Evolutionary conservation across 1,140 invertebrate genomes (phyloP), one percentile per base, ranked within the genome.

Genomic region (Metaphire vulgaris): DNA sequence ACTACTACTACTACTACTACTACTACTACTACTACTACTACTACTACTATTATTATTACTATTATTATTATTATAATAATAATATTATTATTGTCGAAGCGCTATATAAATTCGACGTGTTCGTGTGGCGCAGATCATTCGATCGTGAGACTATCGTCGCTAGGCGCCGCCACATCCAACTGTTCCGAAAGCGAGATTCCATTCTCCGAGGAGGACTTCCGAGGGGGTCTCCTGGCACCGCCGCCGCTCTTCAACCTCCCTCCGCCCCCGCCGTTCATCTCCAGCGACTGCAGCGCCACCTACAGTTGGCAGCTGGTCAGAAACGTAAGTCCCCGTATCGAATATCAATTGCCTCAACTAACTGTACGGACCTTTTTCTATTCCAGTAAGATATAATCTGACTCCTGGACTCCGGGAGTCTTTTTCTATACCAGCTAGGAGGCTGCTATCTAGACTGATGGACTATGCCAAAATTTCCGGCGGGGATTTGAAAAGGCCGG

Each of bases 251-350:
- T 71, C 69, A 71, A 29, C 28, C 30, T 71, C 0, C 69, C 69
- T 1, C 69, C 69, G 26, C 69, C 69, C 0, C 69, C 69, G 26
- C 69, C 69, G 21, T 71, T 71, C 69, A 71, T 71, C 26, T 32
- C 69, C 1, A 31, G 33, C 6, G 69, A 71, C 69, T 71, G 69
- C 32, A 31, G 69, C 29, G 21, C 1, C 30, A 33, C 33, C 28
- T 71, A 71, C 69, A 71, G 30, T 0, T 71, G 69, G 69, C 69
- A 71, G 30, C 28, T 71, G 26, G 69, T 71, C 29, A 71, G 33
- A 31, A 71, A 71, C n/a, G 69, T 71, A 0, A 71, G 67, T 30
- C 26, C 2, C 33, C 31, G 16, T 1, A 28, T 68, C 16, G 67
- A 21, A 2, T 68, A 2, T 21, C 2, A n/a, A 66, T 1, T 66